phyloP scores from a whole-genome alignment of 2,797 vertebrate species.

The Crocodylus rhombifer region DNA sequence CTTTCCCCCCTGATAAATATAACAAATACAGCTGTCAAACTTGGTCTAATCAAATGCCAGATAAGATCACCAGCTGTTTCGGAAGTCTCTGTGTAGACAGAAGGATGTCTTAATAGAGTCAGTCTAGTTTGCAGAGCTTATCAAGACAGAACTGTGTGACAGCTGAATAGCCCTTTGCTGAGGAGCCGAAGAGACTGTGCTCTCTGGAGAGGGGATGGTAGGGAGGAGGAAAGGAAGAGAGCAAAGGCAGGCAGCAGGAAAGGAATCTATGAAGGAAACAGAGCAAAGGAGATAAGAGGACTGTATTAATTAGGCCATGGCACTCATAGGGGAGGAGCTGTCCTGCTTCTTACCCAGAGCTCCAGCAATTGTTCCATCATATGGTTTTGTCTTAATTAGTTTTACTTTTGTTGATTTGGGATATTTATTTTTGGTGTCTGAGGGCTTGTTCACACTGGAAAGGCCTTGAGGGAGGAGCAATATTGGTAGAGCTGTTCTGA shows the following conservation, averaged over 20 bases:
- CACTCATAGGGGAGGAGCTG: background rate
- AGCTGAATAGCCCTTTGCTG: conserved; percentile 65
- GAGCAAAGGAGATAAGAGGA: background rate
- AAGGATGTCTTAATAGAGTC: conserved; percentile 75
- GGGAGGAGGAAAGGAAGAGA: conserved; percentile 48
- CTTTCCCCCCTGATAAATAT: conserved; percentile 72
- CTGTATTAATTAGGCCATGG: background rate
- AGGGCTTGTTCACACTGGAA: conserved; percentile 38
- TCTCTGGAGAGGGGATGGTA: background rate
- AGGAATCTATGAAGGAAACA: background rate
- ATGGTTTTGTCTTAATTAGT: conserved; percentile 71
- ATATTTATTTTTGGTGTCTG: conserved; percentile 57
- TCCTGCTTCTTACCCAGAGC: conserved; percentile 38
- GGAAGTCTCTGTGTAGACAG: conserved; percentile 74
- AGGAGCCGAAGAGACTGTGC: background rate
- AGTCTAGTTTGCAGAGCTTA: conserved; percentile 65
- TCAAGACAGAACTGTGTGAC: conserved; percentile 72
- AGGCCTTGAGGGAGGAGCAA: background rate
- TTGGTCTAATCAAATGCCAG: conserved; percentile 75
- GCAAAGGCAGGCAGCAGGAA: background rate
- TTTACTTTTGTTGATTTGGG: conserved; percentile 70
- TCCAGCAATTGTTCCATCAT: background rate
- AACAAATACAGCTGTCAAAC: conserved; percentile 84
- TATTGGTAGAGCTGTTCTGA: conserved; percentile 60
- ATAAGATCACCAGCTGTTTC: conserved; percentile 82